These are phyloP conservation scores for Parauchenoglanis ngamensis DNA, from an alignment of 2,797 vertebrate genomes.

Conservation along the genomic window DNA sequence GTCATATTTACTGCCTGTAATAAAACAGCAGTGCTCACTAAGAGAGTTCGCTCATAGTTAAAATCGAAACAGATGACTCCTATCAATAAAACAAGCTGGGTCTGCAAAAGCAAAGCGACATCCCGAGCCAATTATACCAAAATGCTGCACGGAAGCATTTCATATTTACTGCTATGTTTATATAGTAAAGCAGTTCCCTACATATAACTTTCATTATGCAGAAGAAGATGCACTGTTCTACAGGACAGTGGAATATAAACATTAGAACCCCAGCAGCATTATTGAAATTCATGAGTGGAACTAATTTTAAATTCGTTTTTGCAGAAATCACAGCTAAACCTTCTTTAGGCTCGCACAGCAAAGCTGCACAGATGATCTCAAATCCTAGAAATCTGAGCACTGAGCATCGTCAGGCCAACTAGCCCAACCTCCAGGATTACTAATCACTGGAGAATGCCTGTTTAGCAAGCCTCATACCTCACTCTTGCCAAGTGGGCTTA, in stretches of 20 bases:
- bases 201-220: background rate
- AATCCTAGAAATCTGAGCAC: slow-evolving; percentile 67
- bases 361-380: slow-evolving; percentile 72
- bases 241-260: background rate
- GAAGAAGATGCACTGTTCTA: background rate
- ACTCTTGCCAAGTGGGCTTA: slow-evolving; percentile 45
- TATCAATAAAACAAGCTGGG: slow-evolving; percentile 5
- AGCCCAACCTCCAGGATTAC: slow-evolving; percentile 67
- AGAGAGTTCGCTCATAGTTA: background rate
- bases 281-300: slow-evolving; percentile 5
- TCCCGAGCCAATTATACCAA: background rate
- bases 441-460: slow-evolving; percentile 71
- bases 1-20: background rate
- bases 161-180: background rate
- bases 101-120: slow-evolving; percentile 15
- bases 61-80: slow-evolving; percentile 7
- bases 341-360: slow-evolving; percentile 47
- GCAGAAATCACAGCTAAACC: slow-evolving; percentile 49
- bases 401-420: slow-evolving; percentile 59
- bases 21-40: background rate
- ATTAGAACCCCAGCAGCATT: background rate
- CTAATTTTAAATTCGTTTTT: background rate
- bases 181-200: background rate
- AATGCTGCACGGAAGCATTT: slow-evolving; percentile 3
- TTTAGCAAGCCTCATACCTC: slow-evolving; percentile 54